phyloP scores from a whole-genome alignment of 2,113 vertebrate species.

The Rhineura floridana region DNA sequence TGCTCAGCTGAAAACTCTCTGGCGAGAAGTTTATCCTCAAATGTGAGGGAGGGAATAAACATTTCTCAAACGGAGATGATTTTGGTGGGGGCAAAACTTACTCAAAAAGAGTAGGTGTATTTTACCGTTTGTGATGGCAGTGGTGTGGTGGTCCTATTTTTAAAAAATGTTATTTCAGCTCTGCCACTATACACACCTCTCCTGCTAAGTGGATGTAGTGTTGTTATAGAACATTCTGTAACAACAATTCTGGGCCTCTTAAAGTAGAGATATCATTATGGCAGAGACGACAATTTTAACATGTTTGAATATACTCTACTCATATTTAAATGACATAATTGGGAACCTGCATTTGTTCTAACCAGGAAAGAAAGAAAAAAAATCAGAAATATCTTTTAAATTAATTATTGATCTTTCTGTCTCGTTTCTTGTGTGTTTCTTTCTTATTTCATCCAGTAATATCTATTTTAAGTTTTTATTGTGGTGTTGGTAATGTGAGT shows the following conservation, averaged over 20 bases:
- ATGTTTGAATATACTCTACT: neutral
- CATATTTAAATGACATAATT: neutral
- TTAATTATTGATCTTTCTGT: too few relatives aligned
- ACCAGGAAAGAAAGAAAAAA: neutral
- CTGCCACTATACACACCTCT: neutral
- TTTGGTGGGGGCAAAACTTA: neutral
- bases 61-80: neutral
- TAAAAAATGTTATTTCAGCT: neutral
- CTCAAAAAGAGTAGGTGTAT: neutral
- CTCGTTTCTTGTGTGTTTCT: neutral
- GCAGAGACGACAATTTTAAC: neutral
- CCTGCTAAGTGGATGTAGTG: neutral
- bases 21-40: too few relatives aligned
- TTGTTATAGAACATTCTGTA: neutral
- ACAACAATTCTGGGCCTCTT: neutral
- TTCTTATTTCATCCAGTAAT: neutral
- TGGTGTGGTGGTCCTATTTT: neutral
- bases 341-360: neutral
- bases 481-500: slow-evolving; percentile 61
- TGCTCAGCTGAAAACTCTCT: neutral
- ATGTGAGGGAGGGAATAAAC: too few relatives aligned
- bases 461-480: slow-evolving; percentile 48
- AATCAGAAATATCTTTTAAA: neutral
- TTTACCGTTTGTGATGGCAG: neutral
- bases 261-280: neutral